Evolutionary conservation across 2,797 vertebrate genomes (phyloP), one percentile per base, ranked within the genome.

Genomic region (Enoplosus armatus): DNA sequence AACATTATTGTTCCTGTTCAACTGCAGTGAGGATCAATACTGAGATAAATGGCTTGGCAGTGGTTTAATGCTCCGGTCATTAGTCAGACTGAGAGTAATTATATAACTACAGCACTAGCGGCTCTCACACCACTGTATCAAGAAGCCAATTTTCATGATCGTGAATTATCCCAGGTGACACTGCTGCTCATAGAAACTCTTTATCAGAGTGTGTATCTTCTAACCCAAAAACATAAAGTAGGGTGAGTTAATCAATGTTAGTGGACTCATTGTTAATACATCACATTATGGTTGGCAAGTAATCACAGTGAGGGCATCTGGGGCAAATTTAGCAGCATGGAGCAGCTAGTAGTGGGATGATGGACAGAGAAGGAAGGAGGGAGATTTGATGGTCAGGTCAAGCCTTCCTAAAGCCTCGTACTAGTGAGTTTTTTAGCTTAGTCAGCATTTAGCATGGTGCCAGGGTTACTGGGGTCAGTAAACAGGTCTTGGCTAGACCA

Each of bases 1-100:
- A 89, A 90, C 89, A 84, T 88, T 88, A 85, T 90, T 86, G 87
- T 87, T 90, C 56, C 63, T 82, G 80, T 87, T 87, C 82, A 90
- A 90, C 79, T 76, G 87, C 81, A 51, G 77, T 5, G 4, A 35
- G 56, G 82, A 94, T 94, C 93, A 72, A 93, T 93, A 89, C 18
- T 10, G 75, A 82, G 84, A 92, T 91, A 82, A 92, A 91, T 90
- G 83, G 77, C 89, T 85, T 78, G 77, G 91, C 85, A 74, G 70
- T 55, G 61, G 77, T 86, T 85, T 90, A 89, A 89, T 87, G 82
- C 77, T 80, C 50, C 61, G 83, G 83, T 84, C 90, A 89, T 92
- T 92, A 92, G 85, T 89, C 85, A 88, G 77, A 43, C 73, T 71
- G 74, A 84, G 82, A 85, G 83, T 88, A 90, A 90, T 91, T 92